phyloP scores from a whole-genome alignment of 2,888 invertebrate genomes.

The Serrognathus titanus region DNA sequence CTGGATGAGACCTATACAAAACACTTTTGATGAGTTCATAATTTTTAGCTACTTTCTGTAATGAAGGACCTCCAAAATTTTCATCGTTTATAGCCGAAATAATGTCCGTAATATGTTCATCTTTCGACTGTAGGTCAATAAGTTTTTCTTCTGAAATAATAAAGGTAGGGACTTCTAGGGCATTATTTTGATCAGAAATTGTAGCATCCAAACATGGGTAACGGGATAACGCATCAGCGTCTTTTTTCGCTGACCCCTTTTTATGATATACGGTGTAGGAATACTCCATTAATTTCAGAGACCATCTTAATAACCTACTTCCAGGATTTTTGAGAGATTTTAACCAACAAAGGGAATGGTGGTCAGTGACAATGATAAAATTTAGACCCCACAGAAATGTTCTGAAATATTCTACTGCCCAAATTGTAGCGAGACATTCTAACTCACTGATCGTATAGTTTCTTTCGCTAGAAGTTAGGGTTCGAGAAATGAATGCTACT shows the following conservation, averaged over 20 bases:
- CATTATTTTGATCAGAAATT: neutral
- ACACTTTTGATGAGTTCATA: neutral
- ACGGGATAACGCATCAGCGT: conserved; percentile 14
- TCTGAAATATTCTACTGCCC: conserved; percentile 20
- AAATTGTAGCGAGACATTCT: conserved; percentile 38
- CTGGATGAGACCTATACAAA: conserved; percentile 2
- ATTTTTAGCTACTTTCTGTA: neutral
- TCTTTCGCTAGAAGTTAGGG: conserved; percentile 26
- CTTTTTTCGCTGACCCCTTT: conserved; percentile 10
- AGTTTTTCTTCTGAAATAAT: neutral
- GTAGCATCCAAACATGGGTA: neutral
- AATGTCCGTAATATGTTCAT: neutral
- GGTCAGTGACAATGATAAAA: conserved; percentile 8
- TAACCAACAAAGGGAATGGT: conserved; percentile 16
- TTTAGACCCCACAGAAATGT: conserved; percentile 6
- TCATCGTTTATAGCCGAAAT: neutral
- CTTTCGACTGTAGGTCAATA: neutral
- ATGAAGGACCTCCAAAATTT: neutral
- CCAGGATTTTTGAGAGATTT: conserved; percentile 10
- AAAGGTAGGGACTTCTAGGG: neutral
- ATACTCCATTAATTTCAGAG: conserved; percentile 20
- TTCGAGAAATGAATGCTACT: conserved; percentile 11
- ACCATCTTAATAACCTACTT: conserved; percentile 19
- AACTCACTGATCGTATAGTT: conserved; percentile 41
- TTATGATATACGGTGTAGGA: conserved; percentile 17